Base-by-base conservation (phyloP, 2,797 vertebrate genomes). In the Cephalopachus bancanus region DNA sequence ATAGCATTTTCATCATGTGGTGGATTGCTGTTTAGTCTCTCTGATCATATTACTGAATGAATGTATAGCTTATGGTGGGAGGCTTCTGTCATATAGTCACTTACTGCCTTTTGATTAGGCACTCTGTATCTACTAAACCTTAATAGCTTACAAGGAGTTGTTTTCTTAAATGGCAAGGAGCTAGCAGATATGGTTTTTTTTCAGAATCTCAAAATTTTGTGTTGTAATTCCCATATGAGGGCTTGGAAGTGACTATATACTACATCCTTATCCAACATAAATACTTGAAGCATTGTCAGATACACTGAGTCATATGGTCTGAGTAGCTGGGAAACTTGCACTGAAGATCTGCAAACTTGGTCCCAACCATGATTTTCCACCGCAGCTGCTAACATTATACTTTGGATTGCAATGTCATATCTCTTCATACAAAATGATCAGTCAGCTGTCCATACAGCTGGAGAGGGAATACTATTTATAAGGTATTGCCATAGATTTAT, bases 91-190 rank as follows among this genome's bases (percentile, higher is more conserved):
- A 16, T 89, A 81, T 30, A 81, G 60, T 59, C n/a, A 86, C 30
- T 86, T 96, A 26, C 22, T 89, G 1, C 71, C 49, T 85, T 64
- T 78, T 86, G 44, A 24, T 65, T 90, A 92, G 80, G 22, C 7
- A 33, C 37, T 87, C 14, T 69, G 79, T 37, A 76, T 87, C 17
- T 74, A 90, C n/a, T 85, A 74, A 90, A 9, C 14, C 16, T 81
- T 55, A 95, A 76, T 49, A 86, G 26, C 22, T 83, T 11, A 80
- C 12, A 55, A 87, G 6, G 15, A 81, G 11, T 20, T 71, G 6
- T 90, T 93, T 85, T 92, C 44, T 67, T 33, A 67, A 75, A 62
- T 83, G 16, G 30, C 30, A 92, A 92, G 37, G 59, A 69, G 57
- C 86, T 7, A 69, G 57, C 30, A 85, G 15, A 10, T 67, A 65